Percentiles rank a stretch among this genome's conserved stretches.
Evolutionary conservation across 2,797 vertebrate species (phyloP).

Genomic region (Takifugu rubripes): DNA sequence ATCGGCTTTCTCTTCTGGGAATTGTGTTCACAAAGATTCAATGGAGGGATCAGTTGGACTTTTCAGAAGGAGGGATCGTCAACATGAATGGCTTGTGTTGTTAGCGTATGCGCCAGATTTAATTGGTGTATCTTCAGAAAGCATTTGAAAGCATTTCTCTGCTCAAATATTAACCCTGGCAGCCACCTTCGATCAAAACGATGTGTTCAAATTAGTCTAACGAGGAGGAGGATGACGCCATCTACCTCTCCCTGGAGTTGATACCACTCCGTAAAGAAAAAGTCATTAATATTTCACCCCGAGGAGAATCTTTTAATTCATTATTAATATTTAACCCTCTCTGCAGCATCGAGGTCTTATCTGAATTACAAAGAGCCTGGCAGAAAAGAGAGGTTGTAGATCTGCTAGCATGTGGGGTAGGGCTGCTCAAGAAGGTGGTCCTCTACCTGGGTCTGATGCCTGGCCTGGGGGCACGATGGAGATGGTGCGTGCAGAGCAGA

Average conservation of each 20-base stretch:
- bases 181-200: constrained; percentile 44
- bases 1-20: constrained; percentile 47
- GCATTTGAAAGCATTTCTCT: constrained; percentile 18
- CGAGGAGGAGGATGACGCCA: constrained; percentile 18
- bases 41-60: constrained; percentile 37
- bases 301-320: constrained; percentile 63
- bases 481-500: constrained; percentile 9
- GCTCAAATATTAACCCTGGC: constrained; percentile 22
- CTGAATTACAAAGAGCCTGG: constrained; percentile 66
- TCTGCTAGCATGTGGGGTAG: constrained; percentile 7
- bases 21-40: constrained; percentile 35
- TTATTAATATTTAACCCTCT: constrained; percentile 69
- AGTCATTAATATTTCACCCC: constrained; percentile 70
- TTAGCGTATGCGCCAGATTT: constrained; percentile 17
- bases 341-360: constrained; percentile 52
- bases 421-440: constrained; percentile 20
- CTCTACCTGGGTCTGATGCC: constrained; percentile 25
- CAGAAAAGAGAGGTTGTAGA: constrained; percentile 30
- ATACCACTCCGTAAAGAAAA: constrained; percentile 45
- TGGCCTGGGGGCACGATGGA: constrained; percentile 29
- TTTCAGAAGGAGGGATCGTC: constrained; percentile 27
- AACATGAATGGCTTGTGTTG: constrained; percentile 34
- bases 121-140: constrained; percentile 4
- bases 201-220: constrained; percentile 40
- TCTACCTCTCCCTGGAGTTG: constrained; percentile 35